Base-by-base conservation (phyloP, 1,140 invertebrate genomes). In the Metopolophium dirhodum region DNA sequence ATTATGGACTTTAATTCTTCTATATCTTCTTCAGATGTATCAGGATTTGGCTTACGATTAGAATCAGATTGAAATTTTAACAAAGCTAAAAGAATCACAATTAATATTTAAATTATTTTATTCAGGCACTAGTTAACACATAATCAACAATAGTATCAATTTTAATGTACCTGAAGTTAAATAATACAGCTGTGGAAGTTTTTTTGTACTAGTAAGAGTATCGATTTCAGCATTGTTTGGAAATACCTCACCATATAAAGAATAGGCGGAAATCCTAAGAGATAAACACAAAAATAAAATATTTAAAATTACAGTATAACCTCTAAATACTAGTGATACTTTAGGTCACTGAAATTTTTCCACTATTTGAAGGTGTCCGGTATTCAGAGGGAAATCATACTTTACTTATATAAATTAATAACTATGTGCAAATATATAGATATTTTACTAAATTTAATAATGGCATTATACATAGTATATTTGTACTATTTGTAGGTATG, bases 61-160 rank as follows among this genome's bases (percentile, higher is more conserved):
- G 97, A 95, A 88, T 97, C 96, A 94, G 97, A 96, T 93, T 97
- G 96, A 95, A 98, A 99, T 94, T 97, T 96, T 88, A 98, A 95
- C 49, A 98, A 95, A 94, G 97, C 96, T 96, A 95, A 93, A 93
- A 92, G 37, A 51, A 89, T 83, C 94, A 94, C 37, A 94, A 94
- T 49, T 30, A 4, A 11, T 26, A 45, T 45, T 45, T 11, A 51
- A 94, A 94, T 49, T 30, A 41, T 37, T 41, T 83, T 83, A 23
- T 26, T 41, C 47, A 49, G 86, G 14, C 7, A 35, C 6, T 47
- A 94, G 41, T 94, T 93, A 22, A 94, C 30, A 68, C 26, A 88
- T 86, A 61, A 49, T 6, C 30, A 88, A 93, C 37, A 93, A 87
- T 26, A 51, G 41, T 18, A 86, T 20, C 3, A 41, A 91, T 54